These are phyloP conservation scores for Epinotia bilunana DNA, from an alignment of 2,888 invertebrate species.

Conservation along the genomic window DNA sequence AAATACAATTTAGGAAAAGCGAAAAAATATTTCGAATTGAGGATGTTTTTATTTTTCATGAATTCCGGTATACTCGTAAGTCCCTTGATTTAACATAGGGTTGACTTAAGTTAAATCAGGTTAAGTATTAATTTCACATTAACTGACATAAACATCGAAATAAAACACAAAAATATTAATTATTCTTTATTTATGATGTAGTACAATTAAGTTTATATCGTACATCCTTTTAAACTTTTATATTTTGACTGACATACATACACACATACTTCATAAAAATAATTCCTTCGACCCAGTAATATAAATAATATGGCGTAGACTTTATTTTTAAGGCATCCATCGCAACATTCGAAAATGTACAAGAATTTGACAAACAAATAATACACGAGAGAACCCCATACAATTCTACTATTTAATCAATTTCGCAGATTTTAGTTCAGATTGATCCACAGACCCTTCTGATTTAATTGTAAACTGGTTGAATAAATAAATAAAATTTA, in stretches of 20 bases:
- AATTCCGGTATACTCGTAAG: no score
- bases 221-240: constrained; percentile 68
- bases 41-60: no score
- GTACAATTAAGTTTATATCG: constrained; percentile 66
- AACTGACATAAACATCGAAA: constrained; percentile 35
- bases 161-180: constrained; percentile 55
- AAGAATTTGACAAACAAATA: background rate
- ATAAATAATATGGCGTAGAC: constrained; percentile 57
- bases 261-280: constrained; percentile 54
- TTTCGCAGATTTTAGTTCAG: background rate
- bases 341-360: constrained; percentile 4
- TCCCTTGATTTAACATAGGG: background rate
- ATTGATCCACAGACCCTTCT: background rate
- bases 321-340: constrained; percentile 44
- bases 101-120: background rate
- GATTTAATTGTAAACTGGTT: background rate
- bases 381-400: background rate
- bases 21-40: no score
- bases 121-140: background rate
- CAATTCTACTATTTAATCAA: background rate
- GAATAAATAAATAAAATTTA: background rate
- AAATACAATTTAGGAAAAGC: no score
- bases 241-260: constrained; percentile 60
- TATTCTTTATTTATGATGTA: constrained; percentile 69
- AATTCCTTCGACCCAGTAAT: constrained; percentile 52